phyloP scores from a whole-genome alignment of 2,888 invertebrate species.

The Petrolisthes cinctipes region DNA sequence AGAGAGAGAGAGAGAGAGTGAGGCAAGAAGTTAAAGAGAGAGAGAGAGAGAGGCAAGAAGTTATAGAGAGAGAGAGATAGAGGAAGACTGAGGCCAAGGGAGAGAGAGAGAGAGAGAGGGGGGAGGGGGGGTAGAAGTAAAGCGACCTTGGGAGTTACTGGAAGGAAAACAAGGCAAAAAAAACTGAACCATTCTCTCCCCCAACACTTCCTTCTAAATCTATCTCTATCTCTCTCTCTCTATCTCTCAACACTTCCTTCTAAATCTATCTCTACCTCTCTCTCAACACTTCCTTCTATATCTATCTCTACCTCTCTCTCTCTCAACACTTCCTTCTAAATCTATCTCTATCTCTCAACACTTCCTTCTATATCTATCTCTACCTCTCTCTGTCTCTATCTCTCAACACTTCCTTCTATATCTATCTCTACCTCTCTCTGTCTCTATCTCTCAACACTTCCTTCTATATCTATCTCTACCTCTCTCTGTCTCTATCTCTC shows the following conservation, averaged over 20 bases:
- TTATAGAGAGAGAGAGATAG: not conserved
- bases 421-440: too few species aligned
- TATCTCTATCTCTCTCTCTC: not conserved
- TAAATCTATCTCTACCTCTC: not conserved
- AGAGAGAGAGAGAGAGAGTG: not conserved
- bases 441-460: too few species aligned
- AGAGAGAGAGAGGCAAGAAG: not conserved
- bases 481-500: too few species aligned
- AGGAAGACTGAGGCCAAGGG: not conserved
- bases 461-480: too few species aligned
- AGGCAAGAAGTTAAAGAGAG: not conserved
- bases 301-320: not conserved
- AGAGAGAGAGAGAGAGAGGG: not conserved
- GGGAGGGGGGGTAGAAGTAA: not conserved
- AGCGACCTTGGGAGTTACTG: not conserved
- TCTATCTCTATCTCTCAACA: too few species aligned
- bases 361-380: too few species aligned
- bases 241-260: not conserved
- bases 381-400: too few species aligned
- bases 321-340: too few species aligned
- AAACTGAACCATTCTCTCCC: too few species aligned
- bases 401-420: too few species aligned
- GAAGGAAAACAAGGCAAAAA: not conserved
- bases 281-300: not conserved
- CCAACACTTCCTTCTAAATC: not conserved